A percentile compares a stretch with the other conserved stretches of the same genome.
These are phyloP conservation scores for Halesus radiatus DNA, from an alignment of 1,140 invertebrate genomes.

Conservation along the genomic window DNA sequence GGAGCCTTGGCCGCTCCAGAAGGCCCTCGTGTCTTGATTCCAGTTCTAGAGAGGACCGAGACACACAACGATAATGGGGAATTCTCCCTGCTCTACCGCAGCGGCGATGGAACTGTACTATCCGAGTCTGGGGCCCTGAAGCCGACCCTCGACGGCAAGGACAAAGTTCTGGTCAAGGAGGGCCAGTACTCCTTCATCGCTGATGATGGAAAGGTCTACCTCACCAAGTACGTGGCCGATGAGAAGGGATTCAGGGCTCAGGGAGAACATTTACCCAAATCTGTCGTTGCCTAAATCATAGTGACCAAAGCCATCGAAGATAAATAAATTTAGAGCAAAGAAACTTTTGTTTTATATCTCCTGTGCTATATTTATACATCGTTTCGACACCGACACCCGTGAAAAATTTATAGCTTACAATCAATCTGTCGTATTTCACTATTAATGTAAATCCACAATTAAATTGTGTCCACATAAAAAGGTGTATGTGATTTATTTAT, in stretches of 20 bases:
- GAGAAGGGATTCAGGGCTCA: constrained; percentile 46
- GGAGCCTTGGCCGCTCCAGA: constrained; percentile 47
- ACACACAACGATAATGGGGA: constrained; percentile 56
- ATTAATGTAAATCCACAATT: too few species aligned
- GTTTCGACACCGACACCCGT: too few species aligned
- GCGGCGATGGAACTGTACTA: constrained; percentile 53
- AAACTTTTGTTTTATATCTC: too few species aligned
- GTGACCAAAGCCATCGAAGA: too few species aligned
- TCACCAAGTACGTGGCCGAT: constrained; percentile 49
- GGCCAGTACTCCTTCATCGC: constrained; percentile 44
- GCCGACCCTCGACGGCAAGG: constrained; percentile 48
- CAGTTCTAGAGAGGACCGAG: constrained; percentile 56
- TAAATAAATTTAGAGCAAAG: too few species aligned
- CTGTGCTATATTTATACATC: too few species aligned
- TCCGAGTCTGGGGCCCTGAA: constrained; percentile 53
- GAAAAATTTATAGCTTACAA: too few species aligned
- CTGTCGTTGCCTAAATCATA: constrained; percentile 46
- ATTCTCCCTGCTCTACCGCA: constrained; percentile 56
- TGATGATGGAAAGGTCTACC: constrained; percentile 47
- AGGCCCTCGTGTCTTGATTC: constrained; percentile 42
- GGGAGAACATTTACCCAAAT: constrained; percentile 61
- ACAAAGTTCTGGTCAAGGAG: constrained; percentile 49
- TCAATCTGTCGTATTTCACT: too few species aligned
- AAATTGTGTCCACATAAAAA: too few species aligned
- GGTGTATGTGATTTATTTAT: too few species aligned